Evolutionary conservation across 2,888 invertebrate species (phyloP).

Genomic region (Dastarcus helophoroides): DNA sequence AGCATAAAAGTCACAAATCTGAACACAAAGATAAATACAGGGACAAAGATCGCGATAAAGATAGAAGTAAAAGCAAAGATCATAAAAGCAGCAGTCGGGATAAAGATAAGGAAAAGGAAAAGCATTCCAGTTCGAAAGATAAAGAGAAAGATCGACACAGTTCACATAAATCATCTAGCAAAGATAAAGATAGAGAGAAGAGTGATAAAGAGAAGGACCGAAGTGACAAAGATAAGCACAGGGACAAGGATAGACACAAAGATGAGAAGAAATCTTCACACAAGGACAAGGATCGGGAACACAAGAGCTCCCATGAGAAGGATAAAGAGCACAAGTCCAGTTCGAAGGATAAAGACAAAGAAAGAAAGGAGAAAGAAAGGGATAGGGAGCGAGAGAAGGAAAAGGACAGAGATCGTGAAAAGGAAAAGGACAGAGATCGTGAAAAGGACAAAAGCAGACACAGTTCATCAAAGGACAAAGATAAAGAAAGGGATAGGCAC

Average conservation of each 20-base stretch:
- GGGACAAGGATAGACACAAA: slow-evolving; percentile 26
- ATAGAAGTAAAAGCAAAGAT: slow-evolving; percentile 47
- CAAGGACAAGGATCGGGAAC: slow-evolving; percentile 31
- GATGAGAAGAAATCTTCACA: too few species aligned
- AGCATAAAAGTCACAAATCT: slow-evolving; percentile 45
- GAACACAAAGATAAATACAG: slow-evolving; percentile 56
- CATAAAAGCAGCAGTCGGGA: slow-evolving; percentile 56
- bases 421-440: slow-evolving; percentile 46
- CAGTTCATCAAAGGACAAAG: slow-evolving; percentile 36
- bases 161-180: slow-evolving; percentile 40
- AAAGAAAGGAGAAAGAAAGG: slow-evolving; percentile 28
- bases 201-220: slow-evolving; percentile 34
- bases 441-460: slow-evolving; percentile 49
- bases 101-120: slow-evolving; percentile 28
- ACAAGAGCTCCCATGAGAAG: slow-evolving; percentile 29
- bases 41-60: slow-evolving; percentile 56
- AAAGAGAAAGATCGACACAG: slow-evolving; percentile 29
- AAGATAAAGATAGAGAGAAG: slow-evolving; percentile 36
- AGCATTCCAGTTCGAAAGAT: slow-evolving; percentile 27
- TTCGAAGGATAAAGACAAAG: slow-evolving; percentile 34
- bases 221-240: slow-evolving; percentile 28
- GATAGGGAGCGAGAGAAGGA: slow-evolving; percentile 26
- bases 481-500: slow-evolving; percentile 34
- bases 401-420: slow-evolving; percentile 17
- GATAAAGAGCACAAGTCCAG: slow-evolving; percentile 25